Conservation (phyloP, 2,113 vertebrate species). For the Leucoraja erinaceus region DNA sequence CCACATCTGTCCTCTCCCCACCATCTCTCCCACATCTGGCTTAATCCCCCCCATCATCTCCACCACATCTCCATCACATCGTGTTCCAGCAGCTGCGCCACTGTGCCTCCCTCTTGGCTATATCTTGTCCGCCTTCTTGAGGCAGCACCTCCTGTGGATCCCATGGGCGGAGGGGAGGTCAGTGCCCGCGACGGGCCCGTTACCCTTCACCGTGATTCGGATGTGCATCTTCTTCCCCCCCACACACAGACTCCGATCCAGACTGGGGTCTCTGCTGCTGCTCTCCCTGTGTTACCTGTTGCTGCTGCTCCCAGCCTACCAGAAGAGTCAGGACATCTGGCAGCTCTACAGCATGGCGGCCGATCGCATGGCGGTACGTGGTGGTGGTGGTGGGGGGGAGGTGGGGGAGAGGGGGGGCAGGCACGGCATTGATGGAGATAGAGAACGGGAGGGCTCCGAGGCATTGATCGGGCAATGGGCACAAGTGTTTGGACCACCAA, state of each 20-base stretch:
- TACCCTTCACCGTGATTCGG: neutral
- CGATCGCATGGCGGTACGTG: constrained; percentile 46
- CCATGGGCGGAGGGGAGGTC: too few species aligned
- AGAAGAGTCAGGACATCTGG: constrained; percentile 35
- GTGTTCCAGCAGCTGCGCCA: too few species aligned
- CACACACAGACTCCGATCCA: constrained; percentile 50
- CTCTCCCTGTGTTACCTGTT: constrained; percentile 56
- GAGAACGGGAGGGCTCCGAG: neutral
- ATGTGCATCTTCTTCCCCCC: neutral
- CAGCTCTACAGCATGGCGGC: constrained; percentile 41
- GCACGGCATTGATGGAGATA: neutral
- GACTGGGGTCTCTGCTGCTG: constrained; percentile 52
- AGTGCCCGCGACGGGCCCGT: too few species aligned
- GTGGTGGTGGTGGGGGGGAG: too few species aligned
- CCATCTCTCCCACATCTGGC: too few species aligned
- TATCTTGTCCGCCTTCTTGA: too few species aligned
- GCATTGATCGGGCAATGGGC: neutral
- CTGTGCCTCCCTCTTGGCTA: too few species aligned
- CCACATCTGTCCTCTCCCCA: too few species aligned
- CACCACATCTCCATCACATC: too few species aligned
- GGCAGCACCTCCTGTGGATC: too few species aligned
- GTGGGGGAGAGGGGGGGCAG: neutral
- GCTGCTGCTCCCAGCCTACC: constrained; percentile 59
- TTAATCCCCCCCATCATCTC: too few species aligned
- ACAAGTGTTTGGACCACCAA: neutral